Evolutionary conservation across 2,888 invertebrate species (phyloP).

Genomic region (Myathropa florea): DNA sequence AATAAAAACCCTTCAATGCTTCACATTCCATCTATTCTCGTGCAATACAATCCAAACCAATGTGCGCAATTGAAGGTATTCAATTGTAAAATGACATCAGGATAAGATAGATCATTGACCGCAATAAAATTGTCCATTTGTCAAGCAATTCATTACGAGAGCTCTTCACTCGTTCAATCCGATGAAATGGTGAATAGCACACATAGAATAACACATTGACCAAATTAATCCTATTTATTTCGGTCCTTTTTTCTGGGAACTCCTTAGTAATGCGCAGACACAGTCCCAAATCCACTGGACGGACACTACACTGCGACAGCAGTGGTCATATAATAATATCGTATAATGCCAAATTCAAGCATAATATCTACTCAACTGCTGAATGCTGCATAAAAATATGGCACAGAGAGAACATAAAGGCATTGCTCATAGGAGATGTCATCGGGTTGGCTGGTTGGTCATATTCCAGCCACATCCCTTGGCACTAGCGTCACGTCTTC

Average conservation of each 20-base stretch:
- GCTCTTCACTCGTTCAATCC: conserved; percentile 23
- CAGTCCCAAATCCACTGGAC: background rate
- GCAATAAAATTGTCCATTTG: conserved; percentile 49
- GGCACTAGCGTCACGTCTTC: conserved; percentile 50
- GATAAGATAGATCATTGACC: conserved; percentile 42
- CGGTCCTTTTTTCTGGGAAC: background rate
- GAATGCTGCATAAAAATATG: conserved; percentile 16
- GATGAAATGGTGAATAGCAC: conserved; percentile 7
- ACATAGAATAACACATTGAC: conserved; percentile 11
- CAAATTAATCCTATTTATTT: conserved; percentile 49
- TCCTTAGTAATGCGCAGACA: background rate
- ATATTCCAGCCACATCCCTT: conserved; percentile 17
- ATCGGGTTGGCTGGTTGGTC: conserved; percentile 28
- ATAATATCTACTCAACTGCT: conserved; percentile 7
- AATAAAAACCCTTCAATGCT: too few species aligned
- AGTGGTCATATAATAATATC: conserved; percentile 19
- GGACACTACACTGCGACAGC: conserved; percentile 18
- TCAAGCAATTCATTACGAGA: conserved; percentile 43
- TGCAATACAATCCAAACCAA: background rate
- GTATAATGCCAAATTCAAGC: conserved; percentile 16
- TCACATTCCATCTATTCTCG: background rate
- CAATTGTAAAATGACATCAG: conserved; percentile 14
- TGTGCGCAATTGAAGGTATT: conserved; percentile 5
- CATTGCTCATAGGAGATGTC: conserved; percentile 40
- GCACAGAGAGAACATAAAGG: conserved; percentile 8